Base-by-base conservation (phyloP, 2,888 invertebrate species). In the Eupelmus urozonus region DNA sequence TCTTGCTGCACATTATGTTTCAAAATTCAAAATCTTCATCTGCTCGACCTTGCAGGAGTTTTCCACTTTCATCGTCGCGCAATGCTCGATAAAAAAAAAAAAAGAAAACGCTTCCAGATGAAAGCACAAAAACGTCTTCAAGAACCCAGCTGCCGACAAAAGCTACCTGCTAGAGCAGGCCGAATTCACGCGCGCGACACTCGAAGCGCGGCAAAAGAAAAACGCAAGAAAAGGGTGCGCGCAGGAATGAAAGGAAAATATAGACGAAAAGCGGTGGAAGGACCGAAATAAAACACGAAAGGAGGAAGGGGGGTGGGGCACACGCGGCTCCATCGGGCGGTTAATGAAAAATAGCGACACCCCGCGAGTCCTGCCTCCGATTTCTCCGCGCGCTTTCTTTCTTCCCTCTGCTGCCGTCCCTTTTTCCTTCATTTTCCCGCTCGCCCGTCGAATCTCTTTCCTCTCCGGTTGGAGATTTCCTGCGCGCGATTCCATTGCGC, bases 331-430 rank as follows among this genome's bases (percentile, higher is more conserved):
- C 84, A 87, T 87, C 85, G 84, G 83, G 76, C 83, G 85, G 87
- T 86, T 88, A 87, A 88, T 88, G 88, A 88, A 87, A 88, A 88
- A 88, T 87, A 87, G 86, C 85, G 85, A 86, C 85, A 85, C 84
- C 84, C 85, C 16, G 51, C 65, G 42, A 27, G 20, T 20, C 45
- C 1, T 18, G 9, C 16, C 51, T 55, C 55, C 2, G 25, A 1
- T 55, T 16, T 82, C 59, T 49, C 72, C 82, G 73, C 81, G 78
- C 78, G 51, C 60, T 75, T 82, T 63, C 51, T 29, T 57, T 45
- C 25, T 40, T 34, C 23, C 62, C 40, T n/a, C 34, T 40, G 34
- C 42, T n/a, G 42, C 25, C 18, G 42, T 18, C 34, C 45, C 1
- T 40, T 49, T 27, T 53, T 45, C 49, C 53, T 63, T 9, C 57